Evolutionary conservation across 2,113 vertebrate genomes (phyloP), one percentile per base, ranked within the genome.

Genomic region (Microtus montanus): DNA sequence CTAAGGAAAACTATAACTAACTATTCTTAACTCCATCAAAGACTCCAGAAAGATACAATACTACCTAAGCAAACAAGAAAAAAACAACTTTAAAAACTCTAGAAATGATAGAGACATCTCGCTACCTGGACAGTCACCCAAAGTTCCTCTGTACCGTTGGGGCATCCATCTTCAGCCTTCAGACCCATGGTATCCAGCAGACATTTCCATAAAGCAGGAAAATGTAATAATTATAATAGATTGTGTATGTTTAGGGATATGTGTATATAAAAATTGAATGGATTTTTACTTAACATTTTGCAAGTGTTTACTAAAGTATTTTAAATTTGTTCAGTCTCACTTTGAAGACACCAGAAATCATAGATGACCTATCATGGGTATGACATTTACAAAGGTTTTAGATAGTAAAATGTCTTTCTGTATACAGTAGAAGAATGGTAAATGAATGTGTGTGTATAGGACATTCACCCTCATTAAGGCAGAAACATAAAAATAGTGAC

Each of bases 281-380:
- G 15, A 78, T 33, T 71, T 35, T n/a, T 38, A 84, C 2, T 58
- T 58, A 74, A 6, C 75, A 24, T 33, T 80, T 95, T 95, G 17
- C 14, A 87, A 84, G 20, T 92, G 17, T 93, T 95, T 92, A 49
- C 79, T 73, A 68, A 90, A 41, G 54, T 61, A 33, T 74, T 87
- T 95, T 88, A 87, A 93, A 73, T 75, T 35, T 92, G 24, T 35
- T 77, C n/a, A 90, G 0, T 19, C 10, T 71, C 4, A 89, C 47
- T 94, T 84, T 84, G 84, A 92, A 78, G 75, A 84, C 87, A 47
- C 47, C 66, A 83, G 68, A 85, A 90, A 66, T 90, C 33, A 77
- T 73, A 87, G 70, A 85, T 95, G 33, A 63, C 77, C 4, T 61
- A 35, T 92, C 61, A 41, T 75, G 24, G 19, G 10, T 35, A 35